These are phyloP conservation scores for Chionis minor DNA, from an alignment of 2,113 vertebrate genomes.

Conservation along the genomic window DNA sequence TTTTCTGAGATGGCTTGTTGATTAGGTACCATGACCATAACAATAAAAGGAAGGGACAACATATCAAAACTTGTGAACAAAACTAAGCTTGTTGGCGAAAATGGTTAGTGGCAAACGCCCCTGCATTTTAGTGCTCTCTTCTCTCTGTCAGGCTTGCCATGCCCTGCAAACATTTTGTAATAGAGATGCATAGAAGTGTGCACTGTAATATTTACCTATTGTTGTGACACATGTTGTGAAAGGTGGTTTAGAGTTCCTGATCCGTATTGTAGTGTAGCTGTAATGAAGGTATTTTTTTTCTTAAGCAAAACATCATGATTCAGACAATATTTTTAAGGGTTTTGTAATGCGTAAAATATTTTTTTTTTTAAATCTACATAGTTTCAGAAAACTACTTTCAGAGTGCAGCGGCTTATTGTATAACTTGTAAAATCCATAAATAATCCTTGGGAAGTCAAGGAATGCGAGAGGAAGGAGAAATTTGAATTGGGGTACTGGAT, in stretches of 20 bases:
- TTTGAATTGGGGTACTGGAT: background rate
- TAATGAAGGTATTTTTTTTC: background rate
- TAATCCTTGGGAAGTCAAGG: background rate
- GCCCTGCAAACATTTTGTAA: background rate
- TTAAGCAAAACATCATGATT: background rate
- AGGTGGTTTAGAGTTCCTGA: background rate
- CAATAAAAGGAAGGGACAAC: background rate
- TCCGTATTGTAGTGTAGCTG: background rate
- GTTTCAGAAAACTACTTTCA: background rate
- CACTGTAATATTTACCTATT: background rate
- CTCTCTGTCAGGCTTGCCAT: background rate
- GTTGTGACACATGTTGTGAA: background rate
- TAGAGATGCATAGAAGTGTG: background rate
- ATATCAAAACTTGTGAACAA: background rate
- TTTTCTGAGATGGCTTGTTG: background rate
- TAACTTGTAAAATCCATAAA: background rate
- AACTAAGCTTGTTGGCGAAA: background rate
- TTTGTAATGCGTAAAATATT: background rate
- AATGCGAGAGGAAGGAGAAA: background rate
- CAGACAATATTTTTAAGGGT: background rate
- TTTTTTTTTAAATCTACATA: background rate
- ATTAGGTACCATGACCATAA: background rate
- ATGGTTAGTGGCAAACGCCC: background rate
- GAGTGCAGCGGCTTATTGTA: background rate
- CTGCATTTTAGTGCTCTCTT: background rate